phyloP scores from a whole-genome alignment of 2,888 invertebrate species.

The Rotaria magnacalcarata region DNA sequence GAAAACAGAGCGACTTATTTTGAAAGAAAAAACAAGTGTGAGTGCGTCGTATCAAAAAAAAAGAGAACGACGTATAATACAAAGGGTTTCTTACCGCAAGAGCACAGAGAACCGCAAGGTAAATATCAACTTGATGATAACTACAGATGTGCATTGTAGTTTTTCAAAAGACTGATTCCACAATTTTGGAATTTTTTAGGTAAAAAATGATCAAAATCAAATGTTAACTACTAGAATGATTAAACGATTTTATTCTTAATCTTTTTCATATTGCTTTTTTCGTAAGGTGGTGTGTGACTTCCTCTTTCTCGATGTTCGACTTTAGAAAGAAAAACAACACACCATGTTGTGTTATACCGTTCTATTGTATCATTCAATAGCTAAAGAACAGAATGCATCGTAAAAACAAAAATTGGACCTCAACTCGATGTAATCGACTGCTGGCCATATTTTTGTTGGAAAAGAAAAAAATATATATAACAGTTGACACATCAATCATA shows the following conservation, averaged over 20 bases:
- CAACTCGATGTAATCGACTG: background rate
- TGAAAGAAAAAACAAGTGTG: background rate
- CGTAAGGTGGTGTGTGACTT: background rate
- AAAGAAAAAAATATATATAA: background rate
- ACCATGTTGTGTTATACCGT: background rate
- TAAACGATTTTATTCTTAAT: background rate
- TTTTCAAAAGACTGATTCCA: too few relatives aligned
- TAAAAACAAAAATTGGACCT: background rate
- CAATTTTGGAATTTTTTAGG: too few relatives aligned
- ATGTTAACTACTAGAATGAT: too few relatives aligned
- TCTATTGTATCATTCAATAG: background rate
- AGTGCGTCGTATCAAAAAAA: background rate
- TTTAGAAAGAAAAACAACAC: background rate
- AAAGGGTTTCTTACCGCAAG: background rate
- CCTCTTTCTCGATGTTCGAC: background rate
- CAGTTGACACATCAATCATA: background rate
- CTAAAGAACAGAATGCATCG: background rate
- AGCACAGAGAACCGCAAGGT: background rate
- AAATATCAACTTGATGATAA: background rate
- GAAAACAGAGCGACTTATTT: background rate
- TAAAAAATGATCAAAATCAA: too few relatives aligned
- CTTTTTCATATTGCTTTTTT: background rate
- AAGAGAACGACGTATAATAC: background rate
- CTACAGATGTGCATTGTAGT: background rate
- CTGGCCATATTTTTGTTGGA: background rate